Evolutionary conservation across 2,888 invertebrate species (phyloP).

Genomic region (Idaea biselata): DNA sequence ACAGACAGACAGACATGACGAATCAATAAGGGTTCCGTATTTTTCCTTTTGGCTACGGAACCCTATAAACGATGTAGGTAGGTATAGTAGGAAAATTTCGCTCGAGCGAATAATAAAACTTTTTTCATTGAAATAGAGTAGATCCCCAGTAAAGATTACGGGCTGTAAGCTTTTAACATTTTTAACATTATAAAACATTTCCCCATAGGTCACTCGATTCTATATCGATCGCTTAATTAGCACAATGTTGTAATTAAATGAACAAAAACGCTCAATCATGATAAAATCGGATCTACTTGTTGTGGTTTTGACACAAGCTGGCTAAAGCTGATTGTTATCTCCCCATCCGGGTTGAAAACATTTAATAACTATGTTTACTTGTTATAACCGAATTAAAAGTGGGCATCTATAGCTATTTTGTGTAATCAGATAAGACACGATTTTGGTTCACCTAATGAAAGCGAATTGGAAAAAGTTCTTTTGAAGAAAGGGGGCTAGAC

Average conservation of each 20-base stretch:
- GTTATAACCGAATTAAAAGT: not conserved
- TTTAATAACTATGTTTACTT: not conserved
- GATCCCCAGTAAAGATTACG: not conserved
- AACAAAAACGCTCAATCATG: constrained; percentile 24
- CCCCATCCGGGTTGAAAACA: not conserved
- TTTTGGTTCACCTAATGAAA: not conserved
- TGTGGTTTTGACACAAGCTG: constrained; percentile 21
- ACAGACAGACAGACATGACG: too few species aligned
- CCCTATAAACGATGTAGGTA: too few species aligned
- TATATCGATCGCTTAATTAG: constrained; percentile 20
- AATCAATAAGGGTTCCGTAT: too few species aligned
- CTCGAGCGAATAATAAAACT: too few species aligned
- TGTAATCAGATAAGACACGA: not conserved
- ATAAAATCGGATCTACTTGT: constrained; percentile 20
- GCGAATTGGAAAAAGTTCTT: too few species aligned
- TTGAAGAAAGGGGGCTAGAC: too few species aligned
- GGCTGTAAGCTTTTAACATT: not conserved
- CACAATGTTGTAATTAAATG: constrained; percentile 20
- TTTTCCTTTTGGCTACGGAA: too few species aligned
- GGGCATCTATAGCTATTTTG: not conserved
- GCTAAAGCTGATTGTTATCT: constrained; percentile 18
- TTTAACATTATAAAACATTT: not conserved
- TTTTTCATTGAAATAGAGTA: too few species aligned
- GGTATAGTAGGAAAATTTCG: too few species aligned
- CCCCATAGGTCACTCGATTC: not conserved